Evolutionary conservation across 2,797 vertebrate species (phyloP).

Genomic region (Bradypus variegatus): DNA sequence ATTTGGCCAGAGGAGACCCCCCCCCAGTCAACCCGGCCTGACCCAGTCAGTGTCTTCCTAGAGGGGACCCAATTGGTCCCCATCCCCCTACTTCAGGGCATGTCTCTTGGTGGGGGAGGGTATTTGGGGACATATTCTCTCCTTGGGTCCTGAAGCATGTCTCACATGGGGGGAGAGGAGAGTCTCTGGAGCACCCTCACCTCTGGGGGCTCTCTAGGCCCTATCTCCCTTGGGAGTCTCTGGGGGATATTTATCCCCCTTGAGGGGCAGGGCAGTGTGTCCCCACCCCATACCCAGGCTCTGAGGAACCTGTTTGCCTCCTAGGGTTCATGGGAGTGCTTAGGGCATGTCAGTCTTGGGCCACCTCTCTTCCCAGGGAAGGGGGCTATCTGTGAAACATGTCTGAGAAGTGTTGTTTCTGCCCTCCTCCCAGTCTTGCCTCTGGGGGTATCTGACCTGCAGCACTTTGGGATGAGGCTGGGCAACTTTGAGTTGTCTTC

Average conservation of each 20-base stretch:
- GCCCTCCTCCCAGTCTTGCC: slow-evolving; percentile 6
- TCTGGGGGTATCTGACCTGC: slow-evolving; percentile 41
- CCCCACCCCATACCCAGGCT: slow-evolving; percentile 47
- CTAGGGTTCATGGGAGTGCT: slow-evolving; percentile 54
- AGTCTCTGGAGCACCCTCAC: slow-evolving; percentile 48
- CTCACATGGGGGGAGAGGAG: not conserved
- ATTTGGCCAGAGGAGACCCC: slow-evolving; percentile 91
- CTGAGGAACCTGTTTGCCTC: slow-evolving; percentile 59
- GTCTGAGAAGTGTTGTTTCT: slow-evolving; percentile 45
- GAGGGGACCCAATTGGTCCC: slow-evolving; percentile 71
- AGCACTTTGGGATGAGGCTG: slow-evolving; percentile 52
- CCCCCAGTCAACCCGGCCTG: slow-evolving; percentile 85
- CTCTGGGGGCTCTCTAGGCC: slow-evolving; percentile 42
- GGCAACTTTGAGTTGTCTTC: slow-evolving; percentile 52
- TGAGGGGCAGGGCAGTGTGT: slow-evolving; percentile 48
- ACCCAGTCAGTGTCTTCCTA: slow-evolving; percentile 82
- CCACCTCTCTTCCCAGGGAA: slow-evolving; percentile 56
- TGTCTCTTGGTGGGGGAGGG: slow-evolving; percentile 81
- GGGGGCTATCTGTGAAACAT: slow-evolving; percentile 45
- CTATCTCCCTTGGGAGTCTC: slow-evolving; percentile 50
- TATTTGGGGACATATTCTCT: slow-evolving; percentile 64
- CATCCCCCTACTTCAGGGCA: slow-evolving; percentile 46
- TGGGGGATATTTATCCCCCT: slow-evolving; percentile 36
- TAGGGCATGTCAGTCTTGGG: slow-evolving; percentile 59
- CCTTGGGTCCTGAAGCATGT: slow-evolving; percentile 50